Base-by-base conservation (phyloP, 2,888 invertebrate species). In the Dichetophora obliterata region DNA sequence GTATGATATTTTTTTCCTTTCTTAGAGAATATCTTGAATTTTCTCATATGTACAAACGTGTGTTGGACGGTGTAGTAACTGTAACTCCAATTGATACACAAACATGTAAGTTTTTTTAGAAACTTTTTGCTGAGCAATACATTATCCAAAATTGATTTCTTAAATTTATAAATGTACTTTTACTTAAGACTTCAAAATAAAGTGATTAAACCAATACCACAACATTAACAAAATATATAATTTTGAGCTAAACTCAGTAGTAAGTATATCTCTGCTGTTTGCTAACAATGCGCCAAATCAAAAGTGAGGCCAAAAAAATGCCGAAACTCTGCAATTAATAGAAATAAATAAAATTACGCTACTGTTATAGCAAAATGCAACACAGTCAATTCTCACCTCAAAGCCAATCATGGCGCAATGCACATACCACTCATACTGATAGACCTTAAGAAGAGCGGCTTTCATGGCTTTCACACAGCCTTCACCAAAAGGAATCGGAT, bases 241-340 rank as follows among this genome's bases (percentile, higher is more conserved):
- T 37, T 43, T 11, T 43, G 14, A 43, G 14, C 43, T 43, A 11
- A 11, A 11, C 43, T 43, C 43, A 43, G 14, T 80, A 87, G 79
- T 87, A 87, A 80, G 78, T 78, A 76, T 85, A 87, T 9, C 83
- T 84, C 27, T 85, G 81, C 34, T 85, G 82, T 68, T 86, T 86
- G 4, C 81, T 84, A 57, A 84, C 84, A 75, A 87, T 78, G 76
- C 85, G 84, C 59, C 84, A 86, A 78, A 86, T 83, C 52, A 87
- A 78, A 14, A 84, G 79, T 19, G 83, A 81, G 19, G 82, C 80
- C 79, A 87, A 77, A 24, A 83, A 75, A 52, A 86, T 83, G 75
- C 85, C 84, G 6, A 86, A 50, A 24, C 82, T 52, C 86, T 87
- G 80, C 0, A 82, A 77, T 63, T 6, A 14, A 4, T 9, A 11